Conservation (phyloP, 2,797 vertebrate genomes). For the Zonotrichia albicollis region DNA sequence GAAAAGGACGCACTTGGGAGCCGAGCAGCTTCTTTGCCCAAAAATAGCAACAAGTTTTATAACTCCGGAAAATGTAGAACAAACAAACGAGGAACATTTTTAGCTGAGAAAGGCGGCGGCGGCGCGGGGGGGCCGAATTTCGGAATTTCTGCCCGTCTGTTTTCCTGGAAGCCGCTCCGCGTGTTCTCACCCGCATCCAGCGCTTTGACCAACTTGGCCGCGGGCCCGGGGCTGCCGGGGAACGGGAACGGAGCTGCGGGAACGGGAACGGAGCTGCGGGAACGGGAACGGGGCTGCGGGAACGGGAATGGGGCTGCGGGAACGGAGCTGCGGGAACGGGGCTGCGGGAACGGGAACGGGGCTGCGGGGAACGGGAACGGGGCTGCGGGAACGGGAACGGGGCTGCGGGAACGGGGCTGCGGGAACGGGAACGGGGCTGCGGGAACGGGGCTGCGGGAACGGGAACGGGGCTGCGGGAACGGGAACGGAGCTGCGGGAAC, state of each 20-base stretch:
- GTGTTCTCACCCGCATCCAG: neutral
- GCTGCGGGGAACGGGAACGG: neutral
- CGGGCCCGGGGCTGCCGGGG: neutral
- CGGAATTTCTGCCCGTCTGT: constrained; percentile 4
- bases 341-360: too few species aligned
- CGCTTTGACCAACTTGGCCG: constrained; percentile 50
- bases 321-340: too few species aligned
- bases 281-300: neutral
- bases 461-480: too few species aligned
- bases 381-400: neutral
- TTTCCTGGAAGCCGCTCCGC: constrained; percentile 66
- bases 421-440: too few species aligned
- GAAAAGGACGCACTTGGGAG: neutral
- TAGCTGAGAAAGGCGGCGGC: neutral
- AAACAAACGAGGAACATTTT: constrained; percentile 53
- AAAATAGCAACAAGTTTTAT: constrained; percentile 71
- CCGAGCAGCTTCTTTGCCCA: constrained; percentile 58
- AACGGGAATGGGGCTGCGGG: too few species aligned
- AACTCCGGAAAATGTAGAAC: constrained; percentile 66
- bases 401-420: neutral
- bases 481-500: too few species aligned
- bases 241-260: neutral
- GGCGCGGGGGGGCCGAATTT: neutral
- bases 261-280: neutral
- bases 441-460: neutral